Evolutionary conservation across 2,888 invertebrate genomes (phyloP), one percentile per base, ranked within the genome.

Genomic region (Anthophora plumipes): DNA sequence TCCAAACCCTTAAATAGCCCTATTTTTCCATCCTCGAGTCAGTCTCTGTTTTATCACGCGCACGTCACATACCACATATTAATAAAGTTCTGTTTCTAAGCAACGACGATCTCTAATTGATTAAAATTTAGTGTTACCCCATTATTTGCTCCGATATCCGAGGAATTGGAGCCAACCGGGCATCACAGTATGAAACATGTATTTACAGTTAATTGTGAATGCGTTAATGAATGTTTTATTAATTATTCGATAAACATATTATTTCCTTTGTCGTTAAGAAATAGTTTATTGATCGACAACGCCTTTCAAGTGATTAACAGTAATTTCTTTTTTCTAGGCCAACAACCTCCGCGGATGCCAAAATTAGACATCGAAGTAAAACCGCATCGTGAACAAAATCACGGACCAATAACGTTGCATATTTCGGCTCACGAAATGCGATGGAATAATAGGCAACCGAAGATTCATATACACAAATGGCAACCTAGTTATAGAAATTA

Each of bases 401-500:
- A 46, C 22, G 63, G 69, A 50, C 83, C 84, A n/a, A 78, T 89
- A 5, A 68, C 59, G n/a, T 69, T 89, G 39, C 68, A 84, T 64
- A 61, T 89, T 1, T 70, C 68, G 9, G n/a, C 68, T 1, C 57
- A 84, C 4, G 73, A 78, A 22, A 25, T 75, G n/a, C 76, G 60
- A 22, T 85, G 82, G 77, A 69, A 74, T 14, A 57, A 83, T 4
- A 78, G 80, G 50, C 85, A 68, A 39, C 87, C 90, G 8, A 82
- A 81, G 39, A 79, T 90, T 54, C 77, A 74, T 7, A 82, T 88
- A 31, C 57, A 67, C 17, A 80, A 84, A 25, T 88, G 88, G 88
- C 74, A 57, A 14, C 82, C 83, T 1, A 63, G 46, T 37, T 74
- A 68, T 0, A 48, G 37, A 1, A 6, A 37, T 17, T 59, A 54